phyloP scores from a whole-genome alignment of 2,113 vertebrate species.

The Gambusia holbrooki region DNA sequence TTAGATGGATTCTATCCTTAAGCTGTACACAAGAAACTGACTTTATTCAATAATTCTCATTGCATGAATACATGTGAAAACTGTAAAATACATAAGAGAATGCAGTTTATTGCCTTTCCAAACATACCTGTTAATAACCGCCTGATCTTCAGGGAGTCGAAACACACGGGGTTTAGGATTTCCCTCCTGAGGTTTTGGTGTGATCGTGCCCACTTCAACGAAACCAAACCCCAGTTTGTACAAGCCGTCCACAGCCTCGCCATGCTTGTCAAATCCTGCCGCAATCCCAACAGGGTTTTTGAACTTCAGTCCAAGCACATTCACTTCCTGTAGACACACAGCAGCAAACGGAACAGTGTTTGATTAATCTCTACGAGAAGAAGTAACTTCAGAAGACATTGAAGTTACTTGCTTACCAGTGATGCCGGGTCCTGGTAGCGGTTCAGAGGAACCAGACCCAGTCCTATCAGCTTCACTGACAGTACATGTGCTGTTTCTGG shows the following conservation, averaged over 20 bases:
- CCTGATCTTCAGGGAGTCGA: slow-evolving; percentile 85
- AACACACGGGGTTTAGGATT: slow-evolving; percentile 93
- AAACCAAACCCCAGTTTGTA: slow-evolving; percentile 94
- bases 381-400: background rate
- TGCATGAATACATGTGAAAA: background rate
- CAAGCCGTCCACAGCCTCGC: slow-evolving; percentile 91
- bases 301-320: slow-evolving; percentile 86
- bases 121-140: slow-evolving; percentile 91
- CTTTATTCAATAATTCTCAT: background rate
- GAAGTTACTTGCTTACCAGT: slow-evolving; percentile 75
- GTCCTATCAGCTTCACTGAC: slow-evolving; percentile 78
- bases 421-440: slow-evolving; percentile 80
- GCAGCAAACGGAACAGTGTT: background rate
- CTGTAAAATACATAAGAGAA: background rate
- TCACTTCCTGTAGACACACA: slow-evolving; percentile 82
- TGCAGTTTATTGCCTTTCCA: background rate
- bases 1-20: background rate
- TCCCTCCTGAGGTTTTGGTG: slow-evolving; percentile 91
- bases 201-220: slow-evolving; percentile 94
- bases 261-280: slow-evolving; percentile 95
- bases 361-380: background rate
- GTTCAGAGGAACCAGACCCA: slow-evolving; percentile 82
- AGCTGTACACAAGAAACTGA: background rate
- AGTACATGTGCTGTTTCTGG: slow-evolving; percentile 85
- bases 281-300: slow-evolving; percentile 92